Conservation (phyloP, 2,888 invertebrate genomes). For the Teleogryllus oceanicus region DNA sequence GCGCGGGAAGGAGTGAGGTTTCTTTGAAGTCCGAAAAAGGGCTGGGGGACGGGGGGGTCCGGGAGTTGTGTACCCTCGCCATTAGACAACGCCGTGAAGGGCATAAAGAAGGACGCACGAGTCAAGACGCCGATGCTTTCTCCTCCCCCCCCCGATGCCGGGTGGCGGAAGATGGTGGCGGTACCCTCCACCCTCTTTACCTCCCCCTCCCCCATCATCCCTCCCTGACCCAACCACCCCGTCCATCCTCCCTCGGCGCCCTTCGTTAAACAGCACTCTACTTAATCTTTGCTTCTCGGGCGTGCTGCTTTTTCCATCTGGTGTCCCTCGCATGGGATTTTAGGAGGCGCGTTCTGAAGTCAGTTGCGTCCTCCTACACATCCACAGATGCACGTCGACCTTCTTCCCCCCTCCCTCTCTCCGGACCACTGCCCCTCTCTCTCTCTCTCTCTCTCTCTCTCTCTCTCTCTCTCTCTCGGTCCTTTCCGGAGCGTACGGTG, state of each 20-base stretch:
- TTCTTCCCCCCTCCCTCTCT: no score
- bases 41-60: background rate
- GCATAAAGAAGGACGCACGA: conserved; percentile 18
- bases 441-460: no score
- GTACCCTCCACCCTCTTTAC: background rate
- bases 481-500: no score
- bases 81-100: conserved; percentile 9
- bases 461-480: no score
- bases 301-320: background rate
- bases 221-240: background rate
- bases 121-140: background rate
- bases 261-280: conserved; percentile 18
- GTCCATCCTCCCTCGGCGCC: background rate
- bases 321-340: conserved; percentile 3
- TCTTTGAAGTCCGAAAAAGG: conserved; percentile 9
- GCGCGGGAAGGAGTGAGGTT: background rate
- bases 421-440: no score
- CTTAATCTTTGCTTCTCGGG: conserved; percentile 9
- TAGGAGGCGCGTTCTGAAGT: background rate
- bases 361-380: background rate
- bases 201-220: no score
- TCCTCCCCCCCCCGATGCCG: background rate
- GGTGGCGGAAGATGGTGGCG: no score
- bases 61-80: background rate
- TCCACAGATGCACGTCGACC: no score